These are phyloP conservation scores for Pipistrellus pygmaeus DNA, from an alignment of 2,797 vertebrate species.

Conservation along the genomic window DNA sequence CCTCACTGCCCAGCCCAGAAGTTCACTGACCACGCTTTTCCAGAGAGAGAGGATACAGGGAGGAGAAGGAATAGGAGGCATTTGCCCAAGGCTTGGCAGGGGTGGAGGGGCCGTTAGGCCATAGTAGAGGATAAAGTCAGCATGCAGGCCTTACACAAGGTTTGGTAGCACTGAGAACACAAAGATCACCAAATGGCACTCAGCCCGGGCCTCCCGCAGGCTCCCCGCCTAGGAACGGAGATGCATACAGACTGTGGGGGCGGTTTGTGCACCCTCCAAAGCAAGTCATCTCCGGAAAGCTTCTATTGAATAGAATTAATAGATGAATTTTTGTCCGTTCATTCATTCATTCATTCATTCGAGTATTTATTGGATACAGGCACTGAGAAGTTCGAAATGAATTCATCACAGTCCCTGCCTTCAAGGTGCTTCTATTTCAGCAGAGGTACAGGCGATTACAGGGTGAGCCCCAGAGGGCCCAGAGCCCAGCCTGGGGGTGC, in stretches of 20 bases:
- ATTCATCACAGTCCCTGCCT: neutral
- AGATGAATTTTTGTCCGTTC: neutral
- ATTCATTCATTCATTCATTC: neutral
- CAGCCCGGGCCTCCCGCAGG: neutral
- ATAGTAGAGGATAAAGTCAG: neutral
- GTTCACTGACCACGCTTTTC: neutral
- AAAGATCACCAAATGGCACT: neutral
- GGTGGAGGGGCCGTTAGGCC: neutral
- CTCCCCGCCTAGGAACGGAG: neutral
- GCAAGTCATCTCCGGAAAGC: neutral
- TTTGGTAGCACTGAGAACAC: neutral
- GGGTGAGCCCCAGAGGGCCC: neutral
- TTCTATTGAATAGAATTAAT: neutral
- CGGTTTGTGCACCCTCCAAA: neutral
- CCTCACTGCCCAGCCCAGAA: neutral
- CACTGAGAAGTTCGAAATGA: neutral
- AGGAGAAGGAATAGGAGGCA: neutral
- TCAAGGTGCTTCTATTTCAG: neutral
- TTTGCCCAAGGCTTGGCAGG: neutral
- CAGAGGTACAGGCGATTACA: neutral
- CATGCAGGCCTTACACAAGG: neutral
- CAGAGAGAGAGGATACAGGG: neutral
- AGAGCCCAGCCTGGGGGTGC: neutral
- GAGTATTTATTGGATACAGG: neutral
- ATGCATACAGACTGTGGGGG: accelerated